Base-by-base conservation (phyloP, 2,113 vertebrate genomes). In the Neofelis nebulosa region DNA sequence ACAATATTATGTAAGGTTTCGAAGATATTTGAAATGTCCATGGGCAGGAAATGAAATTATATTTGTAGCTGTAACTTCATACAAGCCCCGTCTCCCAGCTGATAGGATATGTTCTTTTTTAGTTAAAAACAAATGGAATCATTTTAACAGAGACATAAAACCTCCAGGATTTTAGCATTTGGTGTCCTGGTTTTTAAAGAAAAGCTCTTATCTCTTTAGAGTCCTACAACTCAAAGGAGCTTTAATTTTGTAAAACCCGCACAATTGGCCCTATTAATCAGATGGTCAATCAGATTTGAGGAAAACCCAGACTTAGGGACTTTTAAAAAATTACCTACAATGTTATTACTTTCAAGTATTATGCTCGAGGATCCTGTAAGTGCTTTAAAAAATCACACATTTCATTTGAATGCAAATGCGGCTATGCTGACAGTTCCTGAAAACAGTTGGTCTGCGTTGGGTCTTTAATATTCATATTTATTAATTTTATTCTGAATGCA, bases 341-440 rank as follows among this genome's bases (percentile, higher is more conserved):
- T 92, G 83, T 92, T 97, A 97, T 95, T 97, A 94, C 38, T 97
- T 97, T 97, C 96, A 97, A 97, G 68, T 97, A 76, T 90, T 84
- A 66, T 94, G 92, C 96, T 96, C 95, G 74, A 97, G 74, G 90
- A 94, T 97, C 69, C 48, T 66, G 69, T 94, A 95, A 95, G 73
- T 97, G 84, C 87, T 97, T 97, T 85, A 41, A 50, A 78, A 97
- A 95, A 80, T n/a, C 31, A 41, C 65, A 76, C 38, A 80, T 87
- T 96, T 94, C 92, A 33, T 94, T 94, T 79, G 88, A 97, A 97
- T 97, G 83, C 88, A 97, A 97, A 92, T 92, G 80, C 14, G 76
- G 38, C 91, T 92, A 41, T 92, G 91, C 94, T 57, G 61, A 88
- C 48, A 80, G 33, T 81, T 85, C 89, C 84, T 96, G 65, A 88